Evolutionary conservation across 2,113 vertebrate genomes (phyloP), one percentile per base, ranked within the genome.

Genomic region (Bubo bubo): DNA sequence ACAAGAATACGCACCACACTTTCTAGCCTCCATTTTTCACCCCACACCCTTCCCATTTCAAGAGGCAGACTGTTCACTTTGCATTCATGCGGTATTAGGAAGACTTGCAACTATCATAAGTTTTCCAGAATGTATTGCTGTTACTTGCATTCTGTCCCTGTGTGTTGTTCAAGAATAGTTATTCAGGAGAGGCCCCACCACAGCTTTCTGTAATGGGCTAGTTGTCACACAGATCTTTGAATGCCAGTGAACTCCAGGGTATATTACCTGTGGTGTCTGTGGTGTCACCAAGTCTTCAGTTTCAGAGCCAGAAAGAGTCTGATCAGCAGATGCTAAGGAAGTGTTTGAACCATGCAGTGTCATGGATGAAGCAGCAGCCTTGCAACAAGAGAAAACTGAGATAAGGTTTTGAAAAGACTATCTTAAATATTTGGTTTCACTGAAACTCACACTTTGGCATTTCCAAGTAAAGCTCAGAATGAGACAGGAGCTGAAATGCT

Each of bases 311-410:
- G 98, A 97, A 85, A 98, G 96, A 81, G 96, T 71, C 17, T 68
- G 98, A 74, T 98, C 96, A 50, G 97, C 90, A 95, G 97, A 96
- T 83, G 96, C 91, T 52, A 98, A 88, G 77, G 97, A 98, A 93
- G 97, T 97, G 91, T 93, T 96, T 88, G 98, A 97, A 83, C 92
- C 95, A 89, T 95, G 95, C 63, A 96, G 64, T 4, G 94, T 90
- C 90, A 97, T 41, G 7, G 98, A 80, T 93, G 98, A 93, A 96
- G 97, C 6, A 94, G 97, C 59, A 93, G 91, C 90, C 98, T 98
- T 87, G 32, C n/a, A 92, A 76, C 27, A 52, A 86, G 27, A 77
- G 6, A 83, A 73, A 24, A 21, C 3, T 18, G 4, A 62, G 18
- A 13, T 6, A 49, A 74, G 7, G 19, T 47, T 93, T 86, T 3